phyloP scores from a whole-genome alignment of 1,140 invertebrate species.

The Schlechtendalia chinensis region DNA sequence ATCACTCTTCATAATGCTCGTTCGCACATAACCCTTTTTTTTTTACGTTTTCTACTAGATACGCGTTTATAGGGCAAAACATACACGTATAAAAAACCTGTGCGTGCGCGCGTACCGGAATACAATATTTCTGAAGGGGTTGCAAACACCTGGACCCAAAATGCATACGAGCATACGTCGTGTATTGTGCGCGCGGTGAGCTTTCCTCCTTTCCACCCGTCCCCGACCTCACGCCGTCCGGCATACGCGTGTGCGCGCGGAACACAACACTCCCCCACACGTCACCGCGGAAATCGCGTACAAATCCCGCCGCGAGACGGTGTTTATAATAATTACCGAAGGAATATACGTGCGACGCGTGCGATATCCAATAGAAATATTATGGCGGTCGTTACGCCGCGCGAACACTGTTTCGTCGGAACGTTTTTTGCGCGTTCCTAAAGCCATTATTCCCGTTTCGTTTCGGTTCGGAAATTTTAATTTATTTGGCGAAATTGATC shows the following conservation, averaged over 20 bases:
- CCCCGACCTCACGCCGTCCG: too few species aligned
- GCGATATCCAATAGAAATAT: background rate
- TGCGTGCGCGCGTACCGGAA: conserved; percentile 15
- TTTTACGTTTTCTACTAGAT: conserved; percentile 35
- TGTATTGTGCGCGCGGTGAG: background rate
- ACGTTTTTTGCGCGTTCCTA: background rate
- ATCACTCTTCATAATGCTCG: conserved; percentile 45
- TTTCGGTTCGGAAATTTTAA: background rate
- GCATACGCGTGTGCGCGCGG: too few species aligned
- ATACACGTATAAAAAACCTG: background rate
- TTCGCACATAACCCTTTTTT: conserved; percentile 40
- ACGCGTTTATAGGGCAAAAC: conserved; percentile 17
- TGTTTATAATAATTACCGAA: background rate
- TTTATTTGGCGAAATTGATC: background rate
- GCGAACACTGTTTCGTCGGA: too few species aligned
- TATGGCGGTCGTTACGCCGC: too few species aligned
- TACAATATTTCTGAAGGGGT: conserved; percentile 45
- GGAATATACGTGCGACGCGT: background rate
- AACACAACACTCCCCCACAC: background rate
- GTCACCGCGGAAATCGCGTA: background rate
- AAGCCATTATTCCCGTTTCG: background rate
- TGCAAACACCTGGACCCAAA: conserved; percentile 40
- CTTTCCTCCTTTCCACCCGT: conserved; percentile 18
- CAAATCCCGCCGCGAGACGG: background rate
- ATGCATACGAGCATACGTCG: background rate